These are phyloP conservation scores for Pristionchus pacificus DNA, from an alignment of 1,140 invertebrate species.

Conservation along the genomic window DNA sequence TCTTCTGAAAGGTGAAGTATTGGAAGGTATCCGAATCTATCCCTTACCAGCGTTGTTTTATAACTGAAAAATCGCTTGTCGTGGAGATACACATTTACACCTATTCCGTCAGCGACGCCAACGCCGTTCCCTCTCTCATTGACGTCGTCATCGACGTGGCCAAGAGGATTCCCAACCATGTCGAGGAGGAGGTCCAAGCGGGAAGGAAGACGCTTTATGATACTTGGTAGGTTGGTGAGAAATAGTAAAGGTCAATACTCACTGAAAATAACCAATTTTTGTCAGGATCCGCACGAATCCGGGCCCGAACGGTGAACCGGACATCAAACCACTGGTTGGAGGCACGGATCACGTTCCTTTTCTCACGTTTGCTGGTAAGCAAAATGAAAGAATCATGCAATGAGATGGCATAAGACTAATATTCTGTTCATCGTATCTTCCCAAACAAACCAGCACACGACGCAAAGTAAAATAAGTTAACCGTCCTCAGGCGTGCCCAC, in stretches of 20 bases:
- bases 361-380: conserved; percentile 47
- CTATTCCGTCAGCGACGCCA: conserved; percentile 29
- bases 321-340: conserved; percentile 41
- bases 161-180: conserved; percentile 49
- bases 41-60: too few species aligned
- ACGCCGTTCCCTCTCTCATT: conserved; percentile 46
- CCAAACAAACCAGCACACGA: not conserved
- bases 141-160: conserved; percentile 43
- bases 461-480: not conserved
- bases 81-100: too few species aligned
- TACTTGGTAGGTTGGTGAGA: conserved; percentile 43
- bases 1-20: too few species aligned
- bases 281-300: not conserved
- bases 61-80: too few species aligned
- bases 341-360: conserved; percentile 59
- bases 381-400: not conserved
- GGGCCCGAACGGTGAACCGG: conserved; percentile 4
- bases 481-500: conserved; percentile 37
- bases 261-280: not conserved
- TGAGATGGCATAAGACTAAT: not conserved
- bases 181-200: conserved; percentile 35
- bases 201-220: conserved; percentile 52
- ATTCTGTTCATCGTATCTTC: not conserved
- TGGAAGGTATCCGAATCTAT: too few species aligned
- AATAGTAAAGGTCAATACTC: not conserved